Base-by-base conservation (phyloP, 1,140 invertebrate genomes). In the Tetragnatha versicolor region DNA sequence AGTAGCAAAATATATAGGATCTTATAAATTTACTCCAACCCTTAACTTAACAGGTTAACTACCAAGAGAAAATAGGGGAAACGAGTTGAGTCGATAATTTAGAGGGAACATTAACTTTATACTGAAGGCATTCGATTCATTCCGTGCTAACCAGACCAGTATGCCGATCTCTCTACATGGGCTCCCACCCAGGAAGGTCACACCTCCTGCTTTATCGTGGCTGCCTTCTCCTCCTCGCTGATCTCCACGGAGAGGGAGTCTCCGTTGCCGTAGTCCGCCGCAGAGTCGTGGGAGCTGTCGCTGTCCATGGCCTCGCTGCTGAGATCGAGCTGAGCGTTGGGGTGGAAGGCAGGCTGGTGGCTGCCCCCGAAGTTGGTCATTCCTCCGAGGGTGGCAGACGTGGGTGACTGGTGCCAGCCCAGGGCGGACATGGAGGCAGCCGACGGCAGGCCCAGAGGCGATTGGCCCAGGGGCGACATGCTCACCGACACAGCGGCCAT, bases 271-370 rank as follows among this genome's bases (percentile, higher is more conserved):
- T 81, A 79, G 47, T 78, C 81, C 47, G 68, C 70, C 22, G 42
- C 51, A 45, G 81, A 66, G 60, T 73, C 58, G n/a, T 66, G 70
- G 6, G 77, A 82, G 75, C 80, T 82, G 60, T 75, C 69, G 37
- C 63, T 60, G 51, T 70, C 66, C 49, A 75, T 73, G 17, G 80
- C 63, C 42, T 70, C 76, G 65, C 75, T 63, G 76, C 81, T 60
- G 70, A 82, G 73, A 78, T 80, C 65, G 58, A 80, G 55, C 60
- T 79, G 77, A 78, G 66, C 42, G 70, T 69, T 61, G 77, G 81
- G 29, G 47, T 79, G 78, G 33, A 79, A 79, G 82, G 79, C 39
- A 80, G 83, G 68, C 69, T 83, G 68, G 82, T 81, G 61, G 29
- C 37, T 39, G 14, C 65, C 53, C 6, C 35, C 63, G 39, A 58